Evolutionary conservation across 2,888 invertebrate genomes (phyloP), one percentile per base, ranked within the genome.

Genomic region (Nomada ferruginata): DNA sequence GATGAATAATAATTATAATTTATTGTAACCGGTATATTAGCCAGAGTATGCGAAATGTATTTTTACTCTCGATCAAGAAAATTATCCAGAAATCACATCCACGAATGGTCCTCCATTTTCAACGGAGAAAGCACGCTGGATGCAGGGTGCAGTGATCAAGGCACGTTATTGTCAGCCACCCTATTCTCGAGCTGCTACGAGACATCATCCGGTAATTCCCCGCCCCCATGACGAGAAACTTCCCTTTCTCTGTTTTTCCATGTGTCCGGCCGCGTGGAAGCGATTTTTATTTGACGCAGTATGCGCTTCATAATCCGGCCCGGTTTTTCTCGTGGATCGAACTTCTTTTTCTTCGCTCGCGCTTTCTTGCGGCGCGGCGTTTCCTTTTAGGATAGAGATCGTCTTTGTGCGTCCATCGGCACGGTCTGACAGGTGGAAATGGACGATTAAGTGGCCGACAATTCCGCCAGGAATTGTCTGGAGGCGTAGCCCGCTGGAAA

Each of bases 391-490:
- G 53, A 44, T 88, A 81, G 84, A 85, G 86, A 86, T 86, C 86
- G 85, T 86, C 83, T 89, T 91, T 90, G 91, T 89, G 87, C 88
- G 89, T 87, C 87, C 86, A 89, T 90, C 86, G 85, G 83, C 86
- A 80, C 64, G 55, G 84, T 86, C 86, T 92, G 92, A 91, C 91
- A 90, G 90, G 91, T 92, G 90, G 91, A 91, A 91, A 91, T 91
- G 89, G 91, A 91, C 90, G 91, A 91, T 90, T 90, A 89, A 86
- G 85, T 79, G 80, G 75, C 74, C 77, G 85, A 83, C 83, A 76
- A 83, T 81, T 68, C 87, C 87, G 74, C 79, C 61, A 83, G 84
- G 89, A 77, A 82, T 89, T 84, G 84, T 79, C 83, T 71, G 42
- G 76, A 78, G 76, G 70, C 69, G 83, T 74, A 66, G 69, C 47